phyloP scores from a whole-genome alignment of 2,797 vertebrate genomes.

The Pygocentrus nattereri region DNA sequence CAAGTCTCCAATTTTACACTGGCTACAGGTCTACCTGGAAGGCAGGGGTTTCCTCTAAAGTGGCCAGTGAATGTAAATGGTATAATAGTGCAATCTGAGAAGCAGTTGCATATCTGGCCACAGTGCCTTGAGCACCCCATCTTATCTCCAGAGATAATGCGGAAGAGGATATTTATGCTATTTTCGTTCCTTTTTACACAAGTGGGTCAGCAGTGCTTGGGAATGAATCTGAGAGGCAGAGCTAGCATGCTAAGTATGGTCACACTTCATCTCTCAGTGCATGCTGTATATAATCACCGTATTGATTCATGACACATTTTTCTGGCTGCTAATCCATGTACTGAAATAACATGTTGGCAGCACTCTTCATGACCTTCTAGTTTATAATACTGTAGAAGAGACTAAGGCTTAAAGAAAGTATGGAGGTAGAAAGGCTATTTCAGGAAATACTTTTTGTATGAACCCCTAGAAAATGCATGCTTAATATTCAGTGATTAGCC shows the following conservation, averaged over 20 bases:
- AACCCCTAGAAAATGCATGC: neutral
- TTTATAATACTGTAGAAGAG: constrained; percentile 11
- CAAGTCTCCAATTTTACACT: neutral
- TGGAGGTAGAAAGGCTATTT: neutral
- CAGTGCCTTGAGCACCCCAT: constrained; percentile 36
- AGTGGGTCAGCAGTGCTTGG: constrained; percentile 52
- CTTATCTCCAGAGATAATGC: constrained; percentile 54
- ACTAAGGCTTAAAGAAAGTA: neutral
- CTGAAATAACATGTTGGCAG: constrained; percentile 49
- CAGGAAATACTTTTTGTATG: neutral
- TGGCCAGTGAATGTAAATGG: neutral
- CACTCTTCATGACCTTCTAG: constrained; percentile 42
- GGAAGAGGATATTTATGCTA: constrained; percentile 47
- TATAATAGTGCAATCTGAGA: constrained; percentile 31
- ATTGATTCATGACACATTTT: constrained; percentile 49
- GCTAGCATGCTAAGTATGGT: constrained; percentile 18
- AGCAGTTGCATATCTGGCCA: constrained; percentile 24
- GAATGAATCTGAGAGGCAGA: constrained; percentile 39
- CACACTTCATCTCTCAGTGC: constrained; percentile 13
- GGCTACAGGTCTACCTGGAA: neutral
- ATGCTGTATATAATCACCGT: constrained; percentile 40
- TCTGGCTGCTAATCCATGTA: constrained; percentile 48
- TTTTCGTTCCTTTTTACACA: constrained; percentile 47
- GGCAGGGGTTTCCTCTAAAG: neutral
- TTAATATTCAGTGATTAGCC: neutral